Evolutionary conservation across 1,140 invertebrate species (phyloP).

Genomic region (Acromyrmex echinatior): DNA sequence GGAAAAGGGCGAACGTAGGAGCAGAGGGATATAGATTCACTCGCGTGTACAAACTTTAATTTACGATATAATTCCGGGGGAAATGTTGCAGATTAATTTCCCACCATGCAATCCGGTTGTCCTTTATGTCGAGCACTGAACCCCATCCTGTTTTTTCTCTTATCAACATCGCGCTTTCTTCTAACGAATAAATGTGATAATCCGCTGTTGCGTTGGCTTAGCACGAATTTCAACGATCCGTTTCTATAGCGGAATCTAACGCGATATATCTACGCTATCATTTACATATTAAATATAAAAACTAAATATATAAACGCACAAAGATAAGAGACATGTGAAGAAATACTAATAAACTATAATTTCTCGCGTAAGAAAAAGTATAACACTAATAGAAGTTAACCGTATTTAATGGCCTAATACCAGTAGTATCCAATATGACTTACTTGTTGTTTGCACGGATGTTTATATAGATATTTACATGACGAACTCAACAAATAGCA

Average conservation of each 20-base stretch:
- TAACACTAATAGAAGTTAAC: neutral
- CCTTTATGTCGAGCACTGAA: slow-evolving; percentile 45
- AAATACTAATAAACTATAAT: slow-evolving; percentile 14
- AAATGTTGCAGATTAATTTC: slow-evolving; percentile 83
- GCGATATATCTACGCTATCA: neutral
- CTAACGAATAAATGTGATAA: slow-evolving; percentile 50
- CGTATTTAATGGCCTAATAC: no score
- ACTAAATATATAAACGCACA: slow-evolving; percentile 4
- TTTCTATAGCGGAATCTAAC: slow-evolving; percentile 16
- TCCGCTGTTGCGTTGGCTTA: slow-evolving; percentile 23
- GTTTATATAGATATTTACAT: no score
- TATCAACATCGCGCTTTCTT: slow-evolving; percentile 39
- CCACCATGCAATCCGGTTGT: slow-evolving; percentile 42
- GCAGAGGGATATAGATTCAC: slow-evolving; percentile 25
- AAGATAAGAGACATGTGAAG: slow-evolving; percentile 30
- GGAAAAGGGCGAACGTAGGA: slow-evolving; percentile 8
- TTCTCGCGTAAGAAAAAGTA: neutral
- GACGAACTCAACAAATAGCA: no score
- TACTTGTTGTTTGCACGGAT: no score
- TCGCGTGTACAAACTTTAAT: slow-evolving; percentile 80
- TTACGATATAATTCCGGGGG: slow-evolving; percentile 80
- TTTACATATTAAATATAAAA: slow-evolving; percentile 55
- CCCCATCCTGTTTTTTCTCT: slow-evolving; percentile 17
- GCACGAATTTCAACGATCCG: slow-evolving; percentile 38
- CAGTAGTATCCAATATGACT: no score